Evolutionary conservation across 2,888 invertebrate genomes (phyloP).

Genomic region (Nemoura dubitans): DNA sequence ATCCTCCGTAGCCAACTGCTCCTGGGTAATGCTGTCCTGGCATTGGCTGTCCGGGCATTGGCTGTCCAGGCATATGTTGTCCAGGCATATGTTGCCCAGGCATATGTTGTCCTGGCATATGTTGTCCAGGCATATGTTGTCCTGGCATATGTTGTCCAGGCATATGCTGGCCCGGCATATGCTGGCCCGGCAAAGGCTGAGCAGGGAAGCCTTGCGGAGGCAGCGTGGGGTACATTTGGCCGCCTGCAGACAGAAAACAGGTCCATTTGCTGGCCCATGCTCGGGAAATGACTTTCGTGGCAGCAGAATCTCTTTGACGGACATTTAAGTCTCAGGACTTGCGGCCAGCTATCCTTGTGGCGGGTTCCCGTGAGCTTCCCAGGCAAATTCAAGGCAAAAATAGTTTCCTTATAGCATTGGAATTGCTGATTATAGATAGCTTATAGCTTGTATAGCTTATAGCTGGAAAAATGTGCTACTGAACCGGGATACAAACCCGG

Average conservation of each 20-base stretch:
- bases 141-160: constrained; percentile 51
- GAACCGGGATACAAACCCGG: no score
- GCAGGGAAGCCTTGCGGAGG: constrained; percentile 18
- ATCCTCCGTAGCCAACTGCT: background rate
- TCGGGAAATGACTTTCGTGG: no score
- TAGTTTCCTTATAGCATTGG: no score
- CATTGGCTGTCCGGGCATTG: constrained; percentile 40
- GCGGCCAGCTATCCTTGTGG: no score
- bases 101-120: background rate
- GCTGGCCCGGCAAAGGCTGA: constrained; percentile 29
- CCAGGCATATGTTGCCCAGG: constrained; percentile 41
- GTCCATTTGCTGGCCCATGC: background rate
- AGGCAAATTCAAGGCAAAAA: no score
- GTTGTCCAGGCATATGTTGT: background rate
- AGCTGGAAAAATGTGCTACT: no score
- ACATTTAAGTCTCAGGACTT: no score
- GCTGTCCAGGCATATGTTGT: constrained; percentile 51
- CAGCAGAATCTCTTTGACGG: no score
- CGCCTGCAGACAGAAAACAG: constrained; percentile 45
- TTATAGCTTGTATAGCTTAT: no score
- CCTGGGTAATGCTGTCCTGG: background rate
- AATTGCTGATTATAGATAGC: no score
- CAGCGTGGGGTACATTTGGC: constrained; percentile 42
- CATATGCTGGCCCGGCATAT: constrained; percentile 44
- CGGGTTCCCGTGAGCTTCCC: no score